phyloP scores from a whole-genome alignment of 1,140 invertebrate species.

The Drosophila chauvacae region DNA sequence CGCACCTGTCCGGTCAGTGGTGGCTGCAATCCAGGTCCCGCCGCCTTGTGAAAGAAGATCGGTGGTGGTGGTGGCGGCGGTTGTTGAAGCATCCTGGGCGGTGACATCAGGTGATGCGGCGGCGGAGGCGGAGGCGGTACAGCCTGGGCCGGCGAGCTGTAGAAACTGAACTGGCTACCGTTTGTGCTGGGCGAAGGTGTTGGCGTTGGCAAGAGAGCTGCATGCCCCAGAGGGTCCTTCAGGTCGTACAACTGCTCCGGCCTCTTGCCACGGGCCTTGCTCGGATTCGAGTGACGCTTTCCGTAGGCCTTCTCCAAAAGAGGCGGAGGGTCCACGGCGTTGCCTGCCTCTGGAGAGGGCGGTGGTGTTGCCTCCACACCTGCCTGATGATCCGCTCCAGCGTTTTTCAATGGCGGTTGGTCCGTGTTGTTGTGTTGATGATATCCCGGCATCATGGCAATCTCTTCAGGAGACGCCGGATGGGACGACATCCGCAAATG shows the following conservation, averaged over 20 bases:
- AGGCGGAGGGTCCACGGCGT: background rate
- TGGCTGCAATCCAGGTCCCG: conserved; percentile 18
- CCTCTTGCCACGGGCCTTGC: conserved; percentile 50
- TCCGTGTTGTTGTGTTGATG: conserved; percentile 56
- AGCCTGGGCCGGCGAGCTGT: conserved; percentile 9
- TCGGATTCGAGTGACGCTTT: conserved; percentile 27
- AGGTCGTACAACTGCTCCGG: conserved; percentile 57
- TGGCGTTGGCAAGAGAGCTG: conserved; percentile 44
- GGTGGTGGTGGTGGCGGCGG: conserved; percentile 23
- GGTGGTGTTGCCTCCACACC: conserved; percentile 43
- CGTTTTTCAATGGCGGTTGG: conserved; percentile 19
- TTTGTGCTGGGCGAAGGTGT: conserved; percentile 61
- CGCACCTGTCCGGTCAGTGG: conserved; percentile 33
- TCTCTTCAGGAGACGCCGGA: conserved; percentile 42
- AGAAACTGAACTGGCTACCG: conserved; percentile 57
- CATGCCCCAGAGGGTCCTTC: conserved; percentile 33
- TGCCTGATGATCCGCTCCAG: conserved; percentile 2
- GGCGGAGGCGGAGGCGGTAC: background rate
- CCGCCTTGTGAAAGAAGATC: conserved; percentile 52
- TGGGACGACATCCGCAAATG: conserved; percentile 63
- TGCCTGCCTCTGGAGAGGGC: conserved; percentile 46
- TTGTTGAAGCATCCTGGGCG: conserved; percentile 20
- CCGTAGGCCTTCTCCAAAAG: background rate
- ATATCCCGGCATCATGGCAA: background rate
- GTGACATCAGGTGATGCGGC: conserved; percentile 23